phyloP scores from a whole-genome alignment of 2,797 vertebrate genomes.

The Protosalanx chinensis region DNA sequence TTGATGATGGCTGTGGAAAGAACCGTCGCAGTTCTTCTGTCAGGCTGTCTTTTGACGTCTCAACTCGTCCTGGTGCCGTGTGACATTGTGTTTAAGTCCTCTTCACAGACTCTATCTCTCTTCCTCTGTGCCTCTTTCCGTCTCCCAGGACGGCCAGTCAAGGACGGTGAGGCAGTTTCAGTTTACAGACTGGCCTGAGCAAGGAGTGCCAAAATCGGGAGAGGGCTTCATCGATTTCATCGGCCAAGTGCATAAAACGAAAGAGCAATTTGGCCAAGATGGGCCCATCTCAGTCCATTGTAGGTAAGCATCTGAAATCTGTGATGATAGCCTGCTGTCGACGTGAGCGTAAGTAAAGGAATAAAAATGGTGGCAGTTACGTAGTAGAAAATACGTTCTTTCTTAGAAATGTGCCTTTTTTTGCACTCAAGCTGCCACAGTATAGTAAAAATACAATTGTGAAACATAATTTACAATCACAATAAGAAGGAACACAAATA shows the following conservation, averaged over 20 bases:
- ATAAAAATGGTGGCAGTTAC: not conserved
- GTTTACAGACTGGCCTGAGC: conserved; percentile 99
- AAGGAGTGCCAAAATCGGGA: conserved; percentile 99
- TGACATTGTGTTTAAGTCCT: not conserved
- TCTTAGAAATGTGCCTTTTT: too few relatives aligned
- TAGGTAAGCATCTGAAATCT: conserved; percentile 78
- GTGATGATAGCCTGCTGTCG: not conserved
- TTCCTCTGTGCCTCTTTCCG: not conserved
- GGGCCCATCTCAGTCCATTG: conserved; percentile 98
- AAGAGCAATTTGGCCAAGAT: conserved; percentile 98
- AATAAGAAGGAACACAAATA: too few relatives aligned
- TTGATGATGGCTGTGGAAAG: conserved; percentile 7
- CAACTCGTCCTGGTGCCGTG: not conserved
- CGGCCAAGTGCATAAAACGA: conserved; percentile 99
- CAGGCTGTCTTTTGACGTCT: conserved; percentile 6
- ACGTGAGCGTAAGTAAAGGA: too few relatives aligned
- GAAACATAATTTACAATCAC: too few relatives aligned
- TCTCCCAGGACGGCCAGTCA: conserved; percentile 92
- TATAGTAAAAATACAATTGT: too few relatives aligned
- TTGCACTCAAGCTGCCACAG: too few relatives aligned
- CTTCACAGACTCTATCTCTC: not conserved
- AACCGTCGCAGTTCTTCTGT: conserved; percentile 12
- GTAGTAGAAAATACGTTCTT: too few relatives aligned
- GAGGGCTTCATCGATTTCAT: conserved; percentile 99
- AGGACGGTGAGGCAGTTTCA: conserved; percentile 98